Evolutionary conservation across 1,140 invertebrate genomes (phyloP).

Genomic region (Dreissena rostriformis): DNA sequence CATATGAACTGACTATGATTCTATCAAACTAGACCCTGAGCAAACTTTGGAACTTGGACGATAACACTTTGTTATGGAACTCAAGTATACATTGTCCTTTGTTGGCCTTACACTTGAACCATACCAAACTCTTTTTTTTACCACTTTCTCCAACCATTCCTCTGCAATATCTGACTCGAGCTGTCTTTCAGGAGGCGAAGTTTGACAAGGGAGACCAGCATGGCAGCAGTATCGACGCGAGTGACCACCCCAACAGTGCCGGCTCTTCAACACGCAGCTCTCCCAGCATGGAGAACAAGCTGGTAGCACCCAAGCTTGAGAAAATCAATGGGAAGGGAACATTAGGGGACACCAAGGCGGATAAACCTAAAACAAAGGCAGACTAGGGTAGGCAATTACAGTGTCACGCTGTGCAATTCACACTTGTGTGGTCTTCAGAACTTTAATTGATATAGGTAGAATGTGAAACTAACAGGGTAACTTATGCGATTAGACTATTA

Average conservation of each 20-base stretch:
- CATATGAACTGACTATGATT: constrained; percentile 28
- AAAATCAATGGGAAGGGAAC: constrained; percentile 42
- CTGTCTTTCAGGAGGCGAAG: constrained; percentile 55
- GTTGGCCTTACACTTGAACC: no score
- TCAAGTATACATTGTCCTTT: no score
- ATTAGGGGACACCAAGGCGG: constrained; percentile 45
- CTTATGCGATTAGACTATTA: no score
- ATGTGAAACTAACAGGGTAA: no score
- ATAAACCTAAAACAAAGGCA: constrained; percentile 75
- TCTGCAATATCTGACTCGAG: background rate
- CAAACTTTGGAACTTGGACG: constrained; percentile 5
- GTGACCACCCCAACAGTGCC: constrained; percentile 82
- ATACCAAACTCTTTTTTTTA: background rate
- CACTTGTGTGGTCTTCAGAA: no score
- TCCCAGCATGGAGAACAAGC: constrained; percentile 80
- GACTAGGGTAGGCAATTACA: constrained; percentile 66
- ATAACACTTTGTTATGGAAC: no score
- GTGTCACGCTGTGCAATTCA: no score
- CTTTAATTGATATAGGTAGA: no score
- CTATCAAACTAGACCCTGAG: constrained; percentile 26
- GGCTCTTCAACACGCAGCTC: constrained; percentile 82
- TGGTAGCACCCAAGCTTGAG: no score
- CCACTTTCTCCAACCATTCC: background rate
- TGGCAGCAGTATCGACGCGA: constrained; percentile 83
- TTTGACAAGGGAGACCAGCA: constrained; percentile 81